These are phyloP conservation scores for Mayetiola destructor DNA, from an alignment of 2,888 invertebrate species.

Conservation along the genomic window DNA sequence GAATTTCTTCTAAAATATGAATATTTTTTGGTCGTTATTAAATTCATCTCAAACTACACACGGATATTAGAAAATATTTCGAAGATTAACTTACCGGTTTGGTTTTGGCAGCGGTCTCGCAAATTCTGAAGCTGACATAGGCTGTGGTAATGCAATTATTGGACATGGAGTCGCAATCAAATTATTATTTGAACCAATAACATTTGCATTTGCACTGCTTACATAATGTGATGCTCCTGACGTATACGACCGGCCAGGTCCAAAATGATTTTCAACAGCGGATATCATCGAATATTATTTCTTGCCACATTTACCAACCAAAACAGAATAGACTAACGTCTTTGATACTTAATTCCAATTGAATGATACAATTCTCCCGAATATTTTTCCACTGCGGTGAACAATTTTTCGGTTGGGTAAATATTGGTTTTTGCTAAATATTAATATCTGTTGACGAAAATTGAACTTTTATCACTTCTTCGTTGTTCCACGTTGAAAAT, in stretches of 20 bases:
- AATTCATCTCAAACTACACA: neutral
- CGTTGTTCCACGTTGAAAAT: too few relatives aligned
- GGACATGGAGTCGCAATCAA: conserved; percentile 12
- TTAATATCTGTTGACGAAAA: too few relatives aligned
- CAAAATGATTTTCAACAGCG: conserved; percentile 24
- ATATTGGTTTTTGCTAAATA: too few relatives aligned
- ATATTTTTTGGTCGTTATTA: neutral
- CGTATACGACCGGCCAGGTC: conserved; percentile 15
- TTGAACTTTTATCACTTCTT: too few relatives aligned
- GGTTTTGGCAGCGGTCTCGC: conserved; percentile 25
- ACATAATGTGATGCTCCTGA: neutral
- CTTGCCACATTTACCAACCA: neutral
- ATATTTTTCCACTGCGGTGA: neutral
- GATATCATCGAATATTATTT: conserved; percentile 23
- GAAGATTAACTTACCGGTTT: conserved; percentile 17
- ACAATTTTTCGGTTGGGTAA: too few relatives aligned
- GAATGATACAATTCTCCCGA: neutral
- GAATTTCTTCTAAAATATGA: too few relatives aligned
- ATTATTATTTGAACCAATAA: neutral
- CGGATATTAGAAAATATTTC: neutral
- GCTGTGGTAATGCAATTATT: conserved; percentile 14
- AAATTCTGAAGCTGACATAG: conserved; percentile 25
- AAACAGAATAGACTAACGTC: too few relatives aligned
- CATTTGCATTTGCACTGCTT: neutral
- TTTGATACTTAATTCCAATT: too few relatives aligned